Evolutionary conservation across 2,888 invertebrate genomes (phyloP), one percentile per base, ranked within the genome.

Genomic region (Standfussiana lucernea): DNA sequence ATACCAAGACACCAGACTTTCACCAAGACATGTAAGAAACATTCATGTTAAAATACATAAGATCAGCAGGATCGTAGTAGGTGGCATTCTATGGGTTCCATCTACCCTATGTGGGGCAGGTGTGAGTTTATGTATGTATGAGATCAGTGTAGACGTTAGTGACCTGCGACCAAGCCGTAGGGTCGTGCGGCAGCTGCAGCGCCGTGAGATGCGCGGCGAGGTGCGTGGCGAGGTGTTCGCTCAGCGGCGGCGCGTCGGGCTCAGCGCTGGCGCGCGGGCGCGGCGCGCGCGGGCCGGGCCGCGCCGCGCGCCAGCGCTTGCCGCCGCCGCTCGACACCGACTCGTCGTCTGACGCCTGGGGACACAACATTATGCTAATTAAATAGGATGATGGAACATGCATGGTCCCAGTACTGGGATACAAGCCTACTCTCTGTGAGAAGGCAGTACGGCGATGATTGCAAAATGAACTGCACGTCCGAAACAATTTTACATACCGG

Each of bases 181-280:
- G 95, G 83, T 95, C 95, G 24, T 88, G 79, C 61, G 93, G 93
- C 82, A 95, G 91, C 56, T 87, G 93, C 69, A 94, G 92, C 79
- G 91, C 93, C 15, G 92, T 89, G 71, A 94, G 90, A 82, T 94
- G 93, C 40, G 86, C 85, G 69, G 88, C 91, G 66, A 91, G 90
- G 56, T 75, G 85, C 81, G 85, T 21, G 85, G 86, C 72, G 82
- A 88, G 75, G 71, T 69, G 85, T 59, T 82, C 83, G 69, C 82
- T 82, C 97, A 18, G 98, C 98, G 94, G 98, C 98, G 89, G 79
- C 98, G 98, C 98, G 93, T 50, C 59, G 86, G 98, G 83, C 42
- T 73, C 83, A 45, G 84, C 83, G 86, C 85, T 79, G 80, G 83
- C 76, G 81, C 75, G 75, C 32, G 83, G 83, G 88, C 85, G 80